phyloP scores from a whole-genome alignment of 2,113 vertebrate genomes.

The Todiramphus saurophagus region DNA sequence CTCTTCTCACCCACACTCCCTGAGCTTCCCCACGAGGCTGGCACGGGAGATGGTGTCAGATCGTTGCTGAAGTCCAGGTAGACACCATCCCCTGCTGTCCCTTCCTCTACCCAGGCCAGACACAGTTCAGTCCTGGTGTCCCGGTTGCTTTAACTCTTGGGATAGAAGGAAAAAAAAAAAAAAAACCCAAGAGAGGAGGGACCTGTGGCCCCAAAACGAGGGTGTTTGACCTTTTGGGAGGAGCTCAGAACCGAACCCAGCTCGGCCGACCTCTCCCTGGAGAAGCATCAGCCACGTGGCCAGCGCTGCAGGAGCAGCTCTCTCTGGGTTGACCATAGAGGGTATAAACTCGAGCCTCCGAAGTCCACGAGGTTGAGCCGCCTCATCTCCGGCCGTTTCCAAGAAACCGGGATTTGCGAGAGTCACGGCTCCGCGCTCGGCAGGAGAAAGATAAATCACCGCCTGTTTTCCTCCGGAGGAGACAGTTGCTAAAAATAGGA shows the following conservation, averaged over 20 bases:
- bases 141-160: background rate
- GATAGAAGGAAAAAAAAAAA: background rate
- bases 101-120: no score
- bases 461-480: constrained; percentile 54
- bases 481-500: constrained; percentile 59
- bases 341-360: background rate
- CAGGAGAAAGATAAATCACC: constrained; percentile 57
- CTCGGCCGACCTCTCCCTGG: background rate
- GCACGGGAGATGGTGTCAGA: no score
- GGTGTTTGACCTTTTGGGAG: background rate
- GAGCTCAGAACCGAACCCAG: no score
- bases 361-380: background rate
- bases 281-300: background rate
- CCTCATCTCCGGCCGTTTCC: constrained; percentile 14
- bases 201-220: rapidly evolving
- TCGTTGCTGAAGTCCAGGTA: no score
- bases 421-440: background rate
- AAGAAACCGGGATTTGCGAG: constrained; percentile 12
- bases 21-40: no score
- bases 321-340: background rate
- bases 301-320: background rate
- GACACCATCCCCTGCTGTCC: no score
- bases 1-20: no score
- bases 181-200: background rate
- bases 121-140: background rate